Evolutionary conservation across 2,113 vertebrate species (phyloP), one percentile per base, ranked within the genome.

Genomic region (Talpa occidentalis): DNA sequence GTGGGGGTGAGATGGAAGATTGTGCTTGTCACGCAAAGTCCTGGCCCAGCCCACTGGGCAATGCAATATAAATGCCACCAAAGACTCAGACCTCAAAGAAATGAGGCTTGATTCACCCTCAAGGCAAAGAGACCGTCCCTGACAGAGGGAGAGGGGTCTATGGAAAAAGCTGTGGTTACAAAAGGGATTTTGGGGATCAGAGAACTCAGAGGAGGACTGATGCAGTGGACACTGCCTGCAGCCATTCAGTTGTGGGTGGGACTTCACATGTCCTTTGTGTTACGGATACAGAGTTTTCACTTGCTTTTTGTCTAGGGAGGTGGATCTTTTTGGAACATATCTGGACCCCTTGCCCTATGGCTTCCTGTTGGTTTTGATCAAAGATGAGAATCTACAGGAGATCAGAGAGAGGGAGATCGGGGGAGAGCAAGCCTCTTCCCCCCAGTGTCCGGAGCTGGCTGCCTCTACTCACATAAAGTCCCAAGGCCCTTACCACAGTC

Each of bases 231-330:
- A 6, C 44, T 0, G 47, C 12, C 16, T 49, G 10, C 15, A 32
- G 17, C 19, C 11, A n/a, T 12, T 69, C 11, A 49, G 54, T 9
- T 4, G 49, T 22, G 5, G 26, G 5, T 35, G 64, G 49, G 77
- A n/a, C 64, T 28, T 28, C 1, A 5, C 2, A 7, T 0, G 4
- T 37, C 12, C 42, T 7, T 0, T 7, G 11, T 21, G 15, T 0
- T 11, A 8, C 28, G 16, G 56, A n/a, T 42, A 11, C 7, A 47
- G 15, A 10, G 22, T 21, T 26, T 66, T 77, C 30, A 54, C 30
- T 16, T 62, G 22, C 5, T 52, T 64, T 85, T 4, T 26, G 35
- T 88, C 42, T 82, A 44, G 52, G 15, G 49, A 44, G 26, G 62
- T 10, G 67, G 21, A 60, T 74, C 42, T 90, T 90, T 79, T 69